phyloP scores from a whole-genome alignment of 2,797 vertebrate genomes.

The Carapus acus region DNA sequence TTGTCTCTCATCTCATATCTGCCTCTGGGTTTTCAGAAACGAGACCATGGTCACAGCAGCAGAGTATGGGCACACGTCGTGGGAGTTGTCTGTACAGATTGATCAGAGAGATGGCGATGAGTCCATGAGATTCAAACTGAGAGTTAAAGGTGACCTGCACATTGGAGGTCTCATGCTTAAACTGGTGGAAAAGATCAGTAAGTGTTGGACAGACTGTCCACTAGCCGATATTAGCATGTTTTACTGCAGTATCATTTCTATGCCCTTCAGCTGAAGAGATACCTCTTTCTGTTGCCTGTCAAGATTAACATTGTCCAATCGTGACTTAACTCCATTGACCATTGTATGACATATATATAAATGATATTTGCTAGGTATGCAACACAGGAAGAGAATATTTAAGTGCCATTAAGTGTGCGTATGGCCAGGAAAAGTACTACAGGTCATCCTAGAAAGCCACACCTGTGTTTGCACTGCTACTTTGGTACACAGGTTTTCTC shows the following conservation, averaged over 20 bases:
- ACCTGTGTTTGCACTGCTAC: constrained; percentile 65
- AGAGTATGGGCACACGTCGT: constrained; percentile 78
- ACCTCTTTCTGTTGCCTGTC: no score
- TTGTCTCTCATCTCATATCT: no score
- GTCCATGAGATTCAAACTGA: constrained; percentile 68
- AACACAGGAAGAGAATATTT: no score
- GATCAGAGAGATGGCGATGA: constrained; percentile 75
- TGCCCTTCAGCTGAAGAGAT: no score
- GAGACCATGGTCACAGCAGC: constrained; percentile 74
- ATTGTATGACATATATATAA: no score
- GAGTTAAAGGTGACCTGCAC: constrained; percentile 88
- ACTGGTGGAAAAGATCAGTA: constrained; percentile 91
- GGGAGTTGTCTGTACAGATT: constrained; percentile 83
- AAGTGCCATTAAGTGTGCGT: no score
- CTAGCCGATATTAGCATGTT: no score
- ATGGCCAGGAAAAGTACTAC: constrained; percentile 2
- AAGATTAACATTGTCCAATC: no score
- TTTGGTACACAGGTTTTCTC: constrained; percentile 54
- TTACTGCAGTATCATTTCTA: no score
- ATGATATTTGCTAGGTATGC: no score
- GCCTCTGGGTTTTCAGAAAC: constrained; percentile 15
- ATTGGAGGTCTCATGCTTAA: constrained; percentile 95
- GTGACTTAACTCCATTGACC: no score
- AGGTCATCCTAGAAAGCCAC: constrained; percentile 35
- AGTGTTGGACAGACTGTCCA: constrained; percentile 54